These are phyloP conservation scores for Rhimphoctona megacephalus DNA, from an alignment of 2,888 invertebrate genomes.

Conservation along the genomic window DNA sequence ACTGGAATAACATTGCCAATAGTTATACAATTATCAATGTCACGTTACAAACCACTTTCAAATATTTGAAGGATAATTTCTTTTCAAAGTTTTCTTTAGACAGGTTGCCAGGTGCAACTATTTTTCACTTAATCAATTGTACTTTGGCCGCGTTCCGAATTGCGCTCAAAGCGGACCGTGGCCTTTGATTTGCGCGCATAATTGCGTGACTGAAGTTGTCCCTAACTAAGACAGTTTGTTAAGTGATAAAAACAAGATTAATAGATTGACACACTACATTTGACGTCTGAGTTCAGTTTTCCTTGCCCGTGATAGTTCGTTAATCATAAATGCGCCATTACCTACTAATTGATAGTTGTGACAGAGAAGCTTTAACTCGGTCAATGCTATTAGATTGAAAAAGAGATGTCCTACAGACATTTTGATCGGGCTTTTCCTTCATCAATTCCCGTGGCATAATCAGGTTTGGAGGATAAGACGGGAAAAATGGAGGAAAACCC, in stretches of 20 bases:
- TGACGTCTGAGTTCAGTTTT: background rate
- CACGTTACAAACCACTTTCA: background rate
- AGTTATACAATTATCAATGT: background rate
- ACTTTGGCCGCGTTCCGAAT: too few relatives aligned
- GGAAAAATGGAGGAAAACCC: constrained; percentile 1
- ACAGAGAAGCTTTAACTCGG: constrained; percentile 28
- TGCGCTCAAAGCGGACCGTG: too few relatives aligned
- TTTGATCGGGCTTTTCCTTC: constrained; percentile 44
- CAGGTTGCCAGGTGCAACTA: background rate
- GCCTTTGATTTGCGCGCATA: background rate
- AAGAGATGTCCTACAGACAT: constrained; percentile 31
- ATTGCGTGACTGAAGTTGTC: background rate
- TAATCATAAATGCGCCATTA: constrained; percentile 37
- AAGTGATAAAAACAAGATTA: constrained; percentile 14
- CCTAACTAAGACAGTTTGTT: background rate
- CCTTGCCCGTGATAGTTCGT: constrained; percentile 24
- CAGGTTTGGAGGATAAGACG: constrained; percentile 42
- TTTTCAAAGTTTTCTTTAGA: background rate
- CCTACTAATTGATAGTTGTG: constrained; percentile 55
- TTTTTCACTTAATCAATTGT: background rate
- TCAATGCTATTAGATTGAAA: constrained; percentile 56
- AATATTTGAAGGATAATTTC: background rate
- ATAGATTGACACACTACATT: background rate
- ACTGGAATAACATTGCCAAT: background rate
- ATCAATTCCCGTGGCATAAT: constrained; percentile 58